Evolutionary conservation across 1,140 invertebrate genomes (phyloP), one percentile per base, ranked within the genome.

Genomic region (Formica exsecta): DNA sequence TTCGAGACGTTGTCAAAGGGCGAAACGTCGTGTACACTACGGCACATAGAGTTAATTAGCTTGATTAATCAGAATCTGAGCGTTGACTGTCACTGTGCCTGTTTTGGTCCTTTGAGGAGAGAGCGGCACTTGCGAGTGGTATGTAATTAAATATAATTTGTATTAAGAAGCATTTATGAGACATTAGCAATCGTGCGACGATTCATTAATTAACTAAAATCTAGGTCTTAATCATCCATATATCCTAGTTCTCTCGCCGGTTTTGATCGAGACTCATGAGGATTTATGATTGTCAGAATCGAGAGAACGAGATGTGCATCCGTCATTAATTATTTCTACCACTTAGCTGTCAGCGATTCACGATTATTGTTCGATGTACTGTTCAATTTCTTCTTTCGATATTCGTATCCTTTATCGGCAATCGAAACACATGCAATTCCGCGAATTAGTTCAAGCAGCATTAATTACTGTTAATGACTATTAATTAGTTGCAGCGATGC

Each of bases 81-180:
- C 22, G 48, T 57, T 44, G 54, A 8, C 44, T 57, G 44, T 59
- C 57, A 29, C 51, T 4, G 38, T 7, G 77, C 13, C 68, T 22
- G 38, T 81, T 74, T 29, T 2, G 66, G 25, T 19, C 38, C 68
- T 48, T 83, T 44, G 79, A 61, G 29, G 54, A 44, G 54, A 44
- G 41, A 36, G 71, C 22, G 54, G 32, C 6, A 51, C 41, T 80
- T 36, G 13, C 54, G 25, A 32, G 79, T 25, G 51, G n/a, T 54
- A 25, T 74, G 38, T 83, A 62, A 61, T 83, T 74, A 19, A 62
- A 4, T 25, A 8, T 73, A 81, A 73, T 73, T 61, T 61, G 29
- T 83, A 83, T 74, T 74, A 83, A 81, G 70, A 59, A 62, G 57
- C 68, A 57, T 74, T 73, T 74, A 74, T 22, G 19, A 29, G 61